These are phyloP conservation scores for Leptogaster cylindrica DNA, from an alignment of 2,888 invertebrate species.

Conservation along the genomic window DNA sequence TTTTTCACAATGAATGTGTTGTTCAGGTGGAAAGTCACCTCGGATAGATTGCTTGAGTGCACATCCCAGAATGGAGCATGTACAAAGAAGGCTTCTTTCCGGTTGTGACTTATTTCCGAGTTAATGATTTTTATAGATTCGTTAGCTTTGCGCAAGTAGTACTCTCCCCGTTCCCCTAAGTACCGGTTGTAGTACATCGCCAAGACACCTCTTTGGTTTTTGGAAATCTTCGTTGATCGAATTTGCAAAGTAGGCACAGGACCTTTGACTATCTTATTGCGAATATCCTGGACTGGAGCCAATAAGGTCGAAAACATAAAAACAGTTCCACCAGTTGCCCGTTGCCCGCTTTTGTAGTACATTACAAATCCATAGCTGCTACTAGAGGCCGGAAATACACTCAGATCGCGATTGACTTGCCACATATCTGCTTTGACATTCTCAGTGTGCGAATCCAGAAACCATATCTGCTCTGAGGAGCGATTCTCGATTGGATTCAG, in stretches of 20 bases:
- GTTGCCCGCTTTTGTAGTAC: conserved; percentile 78
- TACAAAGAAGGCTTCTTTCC: conserved; percentile 79
- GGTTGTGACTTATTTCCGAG: conserved; percentile 82
- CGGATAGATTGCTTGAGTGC: conserved; percentile 84
- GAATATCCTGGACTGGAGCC: conserved; percentile 75
- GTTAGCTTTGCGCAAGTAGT: conserved; percentile 85
- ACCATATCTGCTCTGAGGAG: conserved; percentile 81
- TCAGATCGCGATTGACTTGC: conserved; percentile 82
- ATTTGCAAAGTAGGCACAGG: conserved; percentile 79
- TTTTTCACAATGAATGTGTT: conserved; percentile 85
- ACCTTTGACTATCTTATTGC: conserved; percentile 77
- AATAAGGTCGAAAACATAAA: conserved; percentile 76
- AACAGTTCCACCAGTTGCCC: conserved; percentile 82
- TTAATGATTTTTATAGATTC: conserved; percentile 82
- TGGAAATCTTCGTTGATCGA: conserved; percentile 75
- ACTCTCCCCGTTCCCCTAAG: conserved; percentile 83
- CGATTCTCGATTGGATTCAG: conserved; percentile 89
- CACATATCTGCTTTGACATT: conserved; percentile 72
- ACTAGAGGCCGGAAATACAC: conserved; percentile 89
- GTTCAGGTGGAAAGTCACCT: conserved; percentile 89
- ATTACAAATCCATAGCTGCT: conserved; percentile 81
- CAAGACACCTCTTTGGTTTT: conserved; percentile 81
- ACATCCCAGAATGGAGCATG: conserved; percentile 88
- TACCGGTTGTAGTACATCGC: conserved; percentile 88
- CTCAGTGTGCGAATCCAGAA: conserved; percentile 77